Percentiles rank a stretch among this genome's conserved stretches.
phyloP scores from a whole-genome alignment of 1,140 invertebrate species.

The Drosophila sulfurigaster region DNA sequence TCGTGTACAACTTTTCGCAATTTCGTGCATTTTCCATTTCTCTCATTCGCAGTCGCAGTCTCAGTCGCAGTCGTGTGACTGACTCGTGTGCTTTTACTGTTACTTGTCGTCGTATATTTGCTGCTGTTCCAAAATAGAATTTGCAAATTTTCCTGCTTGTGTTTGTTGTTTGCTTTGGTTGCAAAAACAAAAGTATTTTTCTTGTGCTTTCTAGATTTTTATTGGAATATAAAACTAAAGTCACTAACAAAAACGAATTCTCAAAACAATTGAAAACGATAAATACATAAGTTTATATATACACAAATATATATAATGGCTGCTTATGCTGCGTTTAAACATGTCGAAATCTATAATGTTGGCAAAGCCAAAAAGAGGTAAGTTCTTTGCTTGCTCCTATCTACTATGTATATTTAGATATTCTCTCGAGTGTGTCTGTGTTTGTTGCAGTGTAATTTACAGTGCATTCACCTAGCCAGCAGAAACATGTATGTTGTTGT shows the following conservation, averaged over 20 bases:
- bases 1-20: conserved; percentile 10
- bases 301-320: conserved; percentile 86
- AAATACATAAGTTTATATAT: conserved; percentile 30
- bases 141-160: conserved; percentile 35
- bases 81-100: too few species aligned
- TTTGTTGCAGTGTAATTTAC: conserved; percentile 59
- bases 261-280: conserved; percentile 18
- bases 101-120: background rate
- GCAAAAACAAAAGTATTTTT: conserved; percentile 9
- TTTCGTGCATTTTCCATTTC: conserved; percentile 13
- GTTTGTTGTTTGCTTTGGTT: background rate
- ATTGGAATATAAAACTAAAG: conserved; percentile 44
- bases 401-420: conserved; percentile 10
- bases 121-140: conserved; percentile 16
- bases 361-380: conserved; percentile 90
- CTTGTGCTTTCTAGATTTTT: conserved; percentile 40
- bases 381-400: conserved; percentile 40
- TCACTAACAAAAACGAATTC: conserved; percentile 25
- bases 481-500: conserved; percentile 15
- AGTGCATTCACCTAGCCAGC: conserved; percentile 64
- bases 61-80: conserved; percentile 2
- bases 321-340: conserved; percentile 89
- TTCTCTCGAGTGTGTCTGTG: background rate
- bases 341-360: conserved; percentile 90
- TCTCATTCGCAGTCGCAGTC: background rate